phyloP scores from a whole-genome alignment of 2,888 invertebrate species.

The Drosophila seclusa region DNA sequence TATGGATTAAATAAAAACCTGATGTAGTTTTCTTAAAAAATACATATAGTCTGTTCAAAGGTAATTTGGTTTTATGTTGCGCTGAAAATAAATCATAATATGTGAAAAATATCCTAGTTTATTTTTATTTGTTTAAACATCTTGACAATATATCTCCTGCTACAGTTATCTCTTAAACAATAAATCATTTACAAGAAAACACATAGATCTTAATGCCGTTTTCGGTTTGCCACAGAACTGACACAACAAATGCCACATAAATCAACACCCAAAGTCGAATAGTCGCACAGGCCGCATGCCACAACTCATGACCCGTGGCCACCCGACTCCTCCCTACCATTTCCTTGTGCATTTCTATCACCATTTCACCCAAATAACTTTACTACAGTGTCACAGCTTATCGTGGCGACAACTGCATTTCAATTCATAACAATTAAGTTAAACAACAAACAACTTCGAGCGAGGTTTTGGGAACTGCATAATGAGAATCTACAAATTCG shows the following conservation, averaged over 20 bases:
- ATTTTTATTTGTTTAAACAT: background rate
- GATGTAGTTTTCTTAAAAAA: background rate
- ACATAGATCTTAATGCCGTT: constrained; percentile 29
- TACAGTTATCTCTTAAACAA: constrained; percentile 29
- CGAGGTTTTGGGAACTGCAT: constrained; percentile 2
- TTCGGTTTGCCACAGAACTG: constrained; percentile 21
- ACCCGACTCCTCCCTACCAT: background rate
- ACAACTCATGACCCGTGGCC: constrained; percentile 7
- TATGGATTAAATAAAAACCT: background rate
- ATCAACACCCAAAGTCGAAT: constrained; percentile 58
- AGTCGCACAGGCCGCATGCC: constrained; percentile 11
- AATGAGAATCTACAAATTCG: background rate
- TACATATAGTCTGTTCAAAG: background rate
- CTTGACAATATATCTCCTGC: background rate
- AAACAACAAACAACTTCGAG: constrained; percentile 51
- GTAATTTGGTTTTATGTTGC: background rate
- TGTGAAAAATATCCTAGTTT: background rate
- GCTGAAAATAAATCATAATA: background rate
- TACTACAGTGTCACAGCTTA: constrained; percentile 33
- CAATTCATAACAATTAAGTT: constrained; percentile 75
- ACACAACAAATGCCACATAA: constrained; percentile 60
- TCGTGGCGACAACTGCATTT: constrained; percentile 63
- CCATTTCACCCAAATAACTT: background rate
- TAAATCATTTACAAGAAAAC: constrained; percentile 31
- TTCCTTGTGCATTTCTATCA: background rate